Evolutionary conservation across 1,140 invertebrate species (phyloP).

Genomic region (Aricia agestis): DNA sequence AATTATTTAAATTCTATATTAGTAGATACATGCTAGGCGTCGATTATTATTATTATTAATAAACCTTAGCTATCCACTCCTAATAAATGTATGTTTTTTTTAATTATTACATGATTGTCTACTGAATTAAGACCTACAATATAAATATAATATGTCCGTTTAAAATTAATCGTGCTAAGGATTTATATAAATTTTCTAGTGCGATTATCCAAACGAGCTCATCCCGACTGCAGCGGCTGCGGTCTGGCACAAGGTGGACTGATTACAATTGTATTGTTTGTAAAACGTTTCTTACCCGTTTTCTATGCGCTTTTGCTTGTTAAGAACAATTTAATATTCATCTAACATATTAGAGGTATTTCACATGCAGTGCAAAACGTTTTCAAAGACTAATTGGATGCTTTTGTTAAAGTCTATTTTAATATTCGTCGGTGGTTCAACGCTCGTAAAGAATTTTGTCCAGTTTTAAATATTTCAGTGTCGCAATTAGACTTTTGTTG

Average conservation of each 20-base stretch:
- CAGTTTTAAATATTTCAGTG: not conserved
- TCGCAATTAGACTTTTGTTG: not conserved
- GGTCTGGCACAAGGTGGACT: not conserved
- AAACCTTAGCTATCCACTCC: too few species aligned
- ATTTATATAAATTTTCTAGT: conserved; percentile 3
- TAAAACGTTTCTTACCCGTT: conserved; percentile 10
- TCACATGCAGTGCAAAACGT: not conserved
- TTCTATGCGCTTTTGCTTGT: conserved; percentile 9
- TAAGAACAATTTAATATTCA: conserved; percentile 17
- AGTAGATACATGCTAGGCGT: too few species aligned
- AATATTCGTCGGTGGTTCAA: not conserved
- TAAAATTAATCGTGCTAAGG: too few species aligned
- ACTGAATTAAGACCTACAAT: too few species aligned
- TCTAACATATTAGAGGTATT: not conserved
- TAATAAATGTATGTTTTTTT: too few species aligned
- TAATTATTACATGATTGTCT: too few species aligned
- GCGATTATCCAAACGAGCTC: conserved; percentile 8
- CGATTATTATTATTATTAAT: too few species aligned
- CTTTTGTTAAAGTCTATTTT: not conserved
- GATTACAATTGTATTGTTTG: conserved; percentile 18
- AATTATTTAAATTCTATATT: too few species aligned
- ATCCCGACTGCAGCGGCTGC: not conserved
- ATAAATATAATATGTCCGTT: too few species aligned
- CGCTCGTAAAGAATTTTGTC: not conserved
- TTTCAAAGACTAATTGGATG: conserved; percentile 7